Conservation (phyloP, 2,113 vertebrate genomes). For the Okapia johnstoni region DNA sequence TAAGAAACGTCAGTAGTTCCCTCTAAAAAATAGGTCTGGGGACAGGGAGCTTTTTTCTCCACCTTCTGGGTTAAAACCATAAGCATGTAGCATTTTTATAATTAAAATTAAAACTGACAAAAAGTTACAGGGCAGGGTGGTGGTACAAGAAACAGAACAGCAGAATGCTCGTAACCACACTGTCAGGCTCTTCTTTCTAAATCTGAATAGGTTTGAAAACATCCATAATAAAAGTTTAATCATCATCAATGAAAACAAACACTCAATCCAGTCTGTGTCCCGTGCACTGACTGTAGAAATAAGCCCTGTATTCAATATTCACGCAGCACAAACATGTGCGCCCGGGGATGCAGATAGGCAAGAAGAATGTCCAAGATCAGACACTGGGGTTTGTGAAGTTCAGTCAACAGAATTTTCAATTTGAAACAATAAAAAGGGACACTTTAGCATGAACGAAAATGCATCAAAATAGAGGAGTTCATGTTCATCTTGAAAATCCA, state of each 20-base stretch:
- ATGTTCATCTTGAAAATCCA: neutral
- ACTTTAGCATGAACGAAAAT: neutral
- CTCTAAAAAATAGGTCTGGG: neutral
- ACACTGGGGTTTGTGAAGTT: neutral
- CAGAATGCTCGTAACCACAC: accelerated
- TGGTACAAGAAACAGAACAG: neutral
- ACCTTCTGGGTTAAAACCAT: neutral
- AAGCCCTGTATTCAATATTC: neutral
- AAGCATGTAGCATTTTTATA: neutral
- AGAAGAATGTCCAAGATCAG: neutral
- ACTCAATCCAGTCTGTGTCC: neutral
- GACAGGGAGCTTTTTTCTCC: neutral
- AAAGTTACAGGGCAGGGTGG: neutral
- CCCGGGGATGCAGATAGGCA: neutral
- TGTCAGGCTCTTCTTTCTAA: neutral
- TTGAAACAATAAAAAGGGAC: neutral
- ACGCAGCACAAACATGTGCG: neutral
- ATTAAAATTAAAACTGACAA: neutral
- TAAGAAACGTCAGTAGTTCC: neutral
- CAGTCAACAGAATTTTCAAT: neutral
- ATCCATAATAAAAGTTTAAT: neutral
- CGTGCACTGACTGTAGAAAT: neutral
- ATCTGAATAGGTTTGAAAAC: neutral
- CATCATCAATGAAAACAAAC: neutral
- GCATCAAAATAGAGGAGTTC: neutral